Evolutionary conservation across 2,888 invertebrate genomes (phyloP).

Genomic region (Mythimna lalbum): DNA sequence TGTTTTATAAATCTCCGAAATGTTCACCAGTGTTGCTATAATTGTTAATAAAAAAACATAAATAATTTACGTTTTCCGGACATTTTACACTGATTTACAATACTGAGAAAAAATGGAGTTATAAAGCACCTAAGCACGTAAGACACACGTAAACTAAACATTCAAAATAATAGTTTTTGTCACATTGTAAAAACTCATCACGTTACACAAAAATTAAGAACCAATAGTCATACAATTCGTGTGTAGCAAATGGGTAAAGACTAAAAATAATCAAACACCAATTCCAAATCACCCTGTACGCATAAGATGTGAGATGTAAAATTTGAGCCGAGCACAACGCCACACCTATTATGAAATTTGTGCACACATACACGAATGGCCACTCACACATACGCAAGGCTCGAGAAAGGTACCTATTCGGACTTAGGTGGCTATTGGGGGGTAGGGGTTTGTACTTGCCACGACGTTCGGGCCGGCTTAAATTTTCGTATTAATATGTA

Average conservation of each 20-base stretch:
- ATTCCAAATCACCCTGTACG: constrained; percentile 77
- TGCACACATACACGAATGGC: constrained; percentile 78
- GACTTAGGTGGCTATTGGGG: constrained; percentile 83
- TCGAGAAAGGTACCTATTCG: constrained; percentile 76
- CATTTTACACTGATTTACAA: no score
- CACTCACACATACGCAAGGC: constrained; percentile 72
- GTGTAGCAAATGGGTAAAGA: neutral
- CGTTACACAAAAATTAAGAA: neutral
- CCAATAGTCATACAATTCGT: neutral
- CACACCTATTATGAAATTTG: constrained; percentile 89
- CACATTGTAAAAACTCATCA: neutral
- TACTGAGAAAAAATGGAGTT: no score
- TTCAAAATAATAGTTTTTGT: neutral
- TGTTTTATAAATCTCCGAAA: neutral
- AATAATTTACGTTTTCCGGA: neutral
- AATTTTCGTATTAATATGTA: constrained; percentile 90
- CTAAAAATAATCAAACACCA: constrained; percentile 34
- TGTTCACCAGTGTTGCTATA: no score
- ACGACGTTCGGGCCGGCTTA: constrained; percentile 85
- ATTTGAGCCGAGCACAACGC: constrained; percentile 87
- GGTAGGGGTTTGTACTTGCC: constrained; percentile 83
- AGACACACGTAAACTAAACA: no score
- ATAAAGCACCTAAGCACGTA: no score
- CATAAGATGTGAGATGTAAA: constrained; percentile 88
- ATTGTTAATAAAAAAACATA: neutral